Percentiles rank a stretch among this genome's conserved stretches.
Conservation (phyloP, 2,113 vertebrate species). For the Notothenia rossii region DNA sequence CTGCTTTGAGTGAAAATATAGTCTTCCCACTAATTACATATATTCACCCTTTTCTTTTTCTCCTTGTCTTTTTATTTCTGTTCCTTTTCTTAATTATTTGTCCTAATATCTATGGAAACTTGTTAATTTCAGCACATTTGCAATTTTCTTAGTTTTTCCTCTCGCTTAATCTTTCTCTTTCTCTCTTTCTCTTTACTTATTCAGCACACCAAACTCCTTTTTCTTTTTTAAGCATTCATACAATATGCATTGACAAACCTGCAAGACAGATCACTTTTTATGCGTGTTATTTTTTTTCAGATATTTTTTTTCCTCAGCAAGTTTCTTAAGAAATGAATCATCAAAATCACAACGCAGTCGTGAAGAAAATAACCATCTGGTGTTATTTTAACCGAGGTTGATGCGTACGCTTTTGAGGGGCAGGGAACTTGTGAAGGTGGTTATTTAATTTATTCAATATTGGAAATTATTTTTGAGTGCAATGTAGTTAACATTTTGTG, state of each 20-base stretch:
- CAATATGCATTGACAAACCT: slow-evolving; percentile 38
- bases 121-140: slow-evolving; percentile 11
- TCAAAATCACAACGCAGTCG: not conserved
- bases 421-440: not conserved
- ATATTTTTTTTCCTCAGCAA: not conserved
- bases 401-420: not conserved
- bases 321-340: not conserved
- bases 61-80: slow-evolving; percentile 9
- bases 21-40: not conserved
- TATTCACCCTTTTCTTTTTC: not conserved
- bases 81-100: not conserved
- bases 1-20: slow-evolving; percentile 32
- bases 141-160: not conserved
- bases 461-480: not conserved
- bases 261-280: slow-evolving; percentile 14
- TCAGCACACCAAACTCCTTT: slow-evolving; percentile 25
- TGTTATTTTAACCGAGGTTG: not conserved
- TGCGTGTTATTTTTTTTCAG: not conserved
- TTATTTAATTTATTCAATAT: not conserved
- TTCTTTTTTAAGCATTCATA: slow-evolving; percentile 44
- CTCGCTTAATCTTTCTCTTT: not conserved
- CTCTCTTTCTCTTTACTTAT: slow-evolving; percentile 38
- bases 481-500: not conserved
- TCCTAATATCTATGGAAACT: slow-evolving; percentile 1
- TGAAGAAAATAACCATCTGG: slow-evolving; percentile 8